Evolutionary conservation across 2,113 vertebrate genomes (phyloP).

Genomic region (Cephalopterus ornatus): DNA sequence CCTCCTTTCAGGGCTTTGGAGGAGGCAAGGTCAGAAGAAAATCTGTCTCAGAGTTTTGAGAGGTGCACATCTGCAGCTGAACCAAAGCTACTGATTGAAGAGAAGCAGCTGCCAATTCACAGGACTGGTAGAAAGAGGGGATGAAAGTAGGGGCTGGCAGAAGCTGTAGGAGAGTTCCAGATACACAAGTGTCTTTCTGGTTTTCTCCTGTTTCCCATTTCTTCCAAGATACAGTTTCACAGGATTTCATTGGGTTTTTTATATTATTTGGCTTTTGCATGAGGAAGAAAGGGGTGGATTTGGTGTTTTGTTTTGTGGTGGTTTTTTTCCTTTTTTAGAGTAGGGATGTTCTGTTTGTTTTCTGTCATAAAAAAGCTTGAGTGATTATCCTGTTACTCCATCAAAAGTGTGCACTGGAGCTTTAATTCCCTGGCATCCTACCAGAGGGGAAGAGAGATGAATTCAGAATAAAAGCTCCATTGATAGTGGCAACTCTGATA

Average conservation of each 20-base stretch:
- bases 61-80: not conserved
- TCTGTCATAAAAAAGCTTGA: not conserved
- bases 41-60: not conserved
- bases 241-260: not conserved
- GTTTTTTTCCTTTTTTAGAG: not conserved
- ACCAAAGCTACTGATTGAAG: not conserved
- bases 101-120: not conserved
- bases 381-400: not conserved
- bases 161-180: not conserved
- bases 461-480: not conserved
- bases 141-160: not conserved
- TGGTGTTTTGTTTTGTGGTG: not conserved
- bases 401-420: not conserved
- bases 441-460: not conserved
- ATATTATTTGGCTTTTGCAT: not conserved
- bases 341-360: not conserved
- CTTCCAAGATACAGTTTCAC: not conserved
- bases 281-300: not conserved
- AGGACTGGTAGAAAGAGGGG: not conserved
- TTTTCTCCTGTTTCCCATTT: not conserved
- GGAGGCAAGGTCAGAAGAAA: not conserved
- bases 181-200: not conserved
- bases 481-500: not conserved
- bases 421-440: not conserved
- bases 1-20: not conserved